Evolutionary conservation across 2,888 invertebrate species (phyloP).

Genomic region (Drosophila austrosaltans): DNA sequence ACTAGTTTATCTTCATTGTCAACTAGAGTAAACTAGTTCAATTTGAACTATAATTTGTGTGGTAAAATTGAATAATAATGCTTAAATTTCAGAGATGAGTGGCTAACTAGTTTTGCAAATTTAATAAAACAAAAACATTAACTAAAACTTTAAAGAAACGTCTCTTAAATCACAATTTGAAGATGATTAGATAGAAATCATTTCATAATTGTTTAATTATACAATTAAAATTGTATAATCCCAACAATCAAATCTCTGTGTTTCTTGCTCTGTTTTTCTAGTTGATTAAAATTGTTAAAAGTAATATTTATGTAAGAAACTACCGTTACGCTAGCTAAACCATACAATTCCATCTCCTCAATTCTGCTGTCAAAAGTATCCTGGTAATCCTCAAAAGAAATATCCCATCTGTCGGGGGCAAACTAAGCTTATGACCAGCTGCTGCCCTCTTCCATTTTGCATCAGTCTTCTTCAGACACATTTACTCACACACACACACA

Average conservation of each 20-base stretch:
- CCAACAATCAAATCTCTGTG: too few relatives aligned
- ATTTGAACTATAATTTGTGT: too few relatives aligned
- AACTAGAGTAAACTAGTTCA: too few relatives aligned
- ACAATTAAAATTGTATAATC: too few relatives aligned
- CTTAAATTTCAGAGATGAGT: too few relatives aligned
- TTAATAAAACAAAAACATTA: too few relatives aligned
- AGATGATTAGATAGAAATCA: too few relatives aligned
- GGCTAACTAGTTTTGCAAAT: too few relatives aligned
- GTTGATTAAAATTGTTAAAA: background rate
- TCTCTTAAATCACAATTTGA: too few relatives aligned
- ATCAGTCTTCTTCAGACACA: conserved; percentile 31
- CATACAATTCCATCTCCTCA: conserved; percentile 1
- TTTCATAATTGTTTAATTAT: too few relatives aligned
- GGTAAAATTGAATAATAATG: too few relatives aligned
- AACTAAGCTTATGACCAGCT: conserved; percentile 10
- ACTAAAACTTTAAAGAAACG: too few relatives aligned
- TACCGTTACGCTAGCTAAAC: background rate
- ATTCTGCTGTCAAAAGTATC: conserved; percentile 9
- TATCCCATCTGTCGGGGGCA: conserved; percentile 6
- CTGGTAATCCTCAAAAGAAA: conserved; percentile 6
- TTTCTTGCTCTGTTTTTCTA: background rate
- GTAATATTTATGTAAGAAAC: conserved; percentile 1
- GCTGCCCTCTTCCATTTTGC: conserved; percentile 32
- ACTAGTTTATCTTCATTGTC: background rate
- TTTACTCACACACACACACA: conserved; percentile 13